These are phyloP conservation scores for Gnatocerus cornutus DNA, from an alignment of 2,888 invertebrate species.

Conservation along the genomic window DNA sequence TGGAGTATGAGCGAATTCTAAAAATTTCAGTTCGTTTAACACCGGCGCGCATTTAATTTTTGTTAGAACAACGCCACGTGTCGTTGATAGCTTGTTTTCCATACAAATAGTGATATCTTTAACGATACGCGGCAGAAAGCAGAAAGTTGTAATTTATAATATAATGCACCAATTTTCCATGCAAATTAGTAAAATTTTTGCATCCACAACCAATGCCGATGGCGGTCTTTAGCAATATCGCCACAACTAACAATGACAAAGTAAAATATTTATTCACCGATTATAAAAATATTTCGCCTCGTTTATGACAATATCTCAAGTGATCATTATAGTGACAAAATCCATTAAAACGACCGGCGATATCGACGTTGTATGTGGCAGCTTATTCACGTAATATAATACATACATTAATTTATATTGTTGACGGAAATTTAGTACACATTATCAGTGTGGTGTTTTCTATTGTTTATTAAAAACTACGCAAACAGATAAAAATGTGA, in stretches of 20 bases:
- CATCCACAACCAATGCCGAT: no score
- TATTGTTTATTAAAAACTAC: conserved; percentile 37
- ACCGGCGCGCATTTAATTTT: neutral
- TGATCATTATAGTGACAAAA: conserved; percentile 19
- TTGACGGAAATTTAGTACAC: conserved; percentile 44
- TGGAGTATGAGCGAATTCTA: no score
- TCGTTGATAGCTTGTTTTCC: neutral
- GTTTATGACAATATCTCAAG: conserved; percentile 26
- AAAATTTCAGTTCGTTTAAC: neutral
- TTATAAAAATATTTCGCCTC: conserved; percentile 29
- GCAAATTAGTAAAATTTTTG: neutral
- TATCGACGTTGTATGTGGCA: conserved; percentile 25
- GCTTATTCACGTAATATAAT: conserved; percentile 31
- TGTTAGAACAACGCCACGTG: neutral
- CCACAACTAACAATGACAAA: no score
- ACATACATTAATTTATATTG: conserved; percentile 42
- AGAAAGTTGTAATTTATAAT: no score
- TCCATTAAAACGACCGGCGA: conserved; percentile 11
- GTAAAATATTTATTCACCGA: neutral
- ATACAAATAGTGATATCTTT: neutral
- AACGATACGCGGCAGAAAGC: neutral
- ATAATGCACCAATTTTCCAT: neutral
- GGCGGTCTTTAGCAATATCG: no score
- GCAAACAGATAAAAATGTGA: conserved; percentile 16
- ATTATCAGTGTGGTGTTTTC: conserved; percentile 36